Evolutionary conservation across 1,140 invertebrate genomes (phyloP).

Genomic region (Ceratoteleas bidentatus): DNA sequence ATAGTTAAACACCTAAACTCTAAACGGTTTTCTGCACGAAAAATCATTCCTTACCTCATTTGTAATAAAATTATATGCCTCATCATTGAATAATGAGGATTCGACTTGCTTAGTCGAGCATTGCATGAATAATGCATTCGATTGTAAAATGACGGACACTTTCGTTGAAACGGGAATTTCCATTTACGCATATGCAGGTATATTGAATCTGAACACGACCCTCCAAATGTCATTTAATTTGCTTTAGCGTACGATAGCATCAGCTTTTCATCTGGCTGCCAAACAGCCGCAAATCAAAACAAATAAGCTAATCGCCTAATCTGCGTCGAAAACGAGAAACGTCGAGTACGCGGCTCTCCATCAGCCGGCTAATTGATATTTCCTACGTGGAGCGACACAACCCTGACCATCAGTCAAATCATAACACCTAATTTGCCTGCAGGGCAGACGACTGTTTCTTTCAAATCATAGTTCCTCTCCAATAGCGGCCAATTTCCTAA

Average conservation of each 20-base stretch:
- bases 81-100: no score
- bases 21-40: no score
- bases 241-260: neutral
- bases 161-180: neutral
- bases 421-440: slow-evolving; percentile 34
- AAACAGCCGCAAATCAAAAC: slow-evolving; percentile 30
- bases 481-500: slow-evolving; percentile 53
- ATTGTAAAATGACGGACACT: no score
- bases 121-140: no score
- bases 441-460: neutral
- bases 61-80: no score
- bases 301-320: slow-evolving; percentile 30
- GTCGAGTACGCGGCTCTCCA: slow-evolving; percentile 4
- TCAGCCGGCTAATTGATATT: slow-evolving; percentile 61
- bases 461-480: slow-evolving; percentile 50
- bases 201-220: neutral
- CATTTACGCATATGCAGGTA: neutral
- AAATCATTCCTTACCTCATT: no score
- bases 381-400: slow-evolving; percentile 12
- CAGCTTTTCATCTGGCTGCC: slow-evolving; percentile 4
- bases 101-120: no score
- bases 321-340: slow-evolving; percentile 2
- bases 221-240: slow-evolving; percentile 1
- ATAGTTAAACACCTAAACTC: no score
- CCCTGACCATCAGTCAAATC: slow-evolving; percentile 49